Evolutionary conservation across 2,888 invertebrate genomes (phyloP).

Genomic region (Erebia palarica): DNA sequence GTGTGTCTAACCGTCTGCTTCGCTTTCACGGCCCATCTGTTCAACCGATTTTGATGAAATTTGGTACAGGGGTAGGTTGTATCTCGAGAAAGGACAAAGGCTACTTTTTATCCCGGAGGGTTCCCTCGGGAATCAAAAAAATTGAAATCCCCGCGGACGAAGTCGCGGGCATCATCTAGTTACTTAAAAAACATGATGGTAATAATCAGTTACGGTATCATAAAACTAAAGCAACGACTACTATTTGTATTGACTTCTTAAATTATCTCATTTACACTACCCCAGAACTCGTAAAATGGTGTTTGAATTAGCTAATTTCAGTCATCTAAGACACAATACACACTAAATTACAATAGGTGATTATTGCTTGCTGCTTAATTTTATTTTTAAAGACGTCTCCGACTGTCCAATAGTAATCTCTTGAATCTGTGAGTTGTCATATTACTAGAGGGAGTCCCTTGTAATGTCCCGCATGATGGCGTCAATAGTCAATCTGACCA

Average conservation of each 20-base stretch:
- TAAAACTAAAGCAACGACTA: too few relatives aligned
- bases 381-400: not conserved
- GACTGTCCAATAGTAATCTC: not conserved
- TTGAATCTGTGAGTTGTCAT: not conserved
- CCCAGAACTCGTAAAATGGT: not conserved
- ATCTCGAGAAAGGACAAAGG: too few relatives aligned
- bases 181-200: too few relatives aligned
- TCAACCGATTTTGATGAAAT: too few relatives aligned
- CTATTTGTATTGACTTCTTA: slow-evolving; percentile 7
- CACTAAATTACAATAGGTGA: slow-evolving; percentile 4
- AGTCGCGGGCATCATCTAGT: too few relatives aligned
- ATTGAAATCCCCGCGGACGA: too few relatives aligned
- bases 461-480: not conserved
- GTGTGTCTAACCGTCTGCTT: too few relatives aligned
- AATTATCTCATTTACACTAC: slow-evolving; percentile 1
- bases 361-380: slow-evolving; percentile 3
- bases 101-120: too few relatives aligned
- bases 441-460: not conserved
- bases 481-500: not conserved
- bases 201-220: too few relatives aligned
- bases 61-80: too few relatives aligned
- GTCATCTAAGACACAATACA: not conserved
- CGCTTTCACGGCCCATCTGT: too few relatives aligned
- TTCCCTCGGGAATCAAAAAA: too few relatives aligned
- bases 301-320: slow-evolving; percentile 1